Percentiles rank a stretch among this genome's conserved stretches.
Conservation (phyloP, 2,888 invertebrate species). For the Mesorhabditis belari region DNA sequence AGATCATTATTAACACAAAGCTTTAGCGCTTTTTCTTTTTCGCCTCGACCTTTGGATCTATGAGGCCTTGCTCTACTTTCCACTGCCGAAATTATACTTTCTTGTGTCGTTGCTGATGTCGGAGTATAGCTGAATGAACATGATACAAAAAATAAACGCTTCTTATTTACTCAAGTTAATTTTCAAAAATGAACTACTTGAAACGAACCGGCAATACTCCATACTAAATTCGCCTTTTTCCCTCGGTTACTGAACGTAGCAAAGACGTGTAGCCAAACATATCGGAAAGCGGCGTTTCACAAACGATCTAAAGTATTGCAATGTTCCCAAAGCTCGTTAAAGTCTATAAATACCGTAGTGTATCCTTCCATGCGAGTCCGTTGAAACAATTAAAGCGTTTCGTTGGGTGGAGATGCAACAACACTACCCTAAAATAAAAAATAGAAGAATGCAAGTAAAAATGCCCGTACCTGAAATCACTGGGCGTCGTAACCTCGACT, state of each 20-base stretch:
- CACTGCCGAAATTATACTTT: slow-evolving; percentile 31
- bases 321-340: slow-evolving; percentile 1
- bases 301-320: neutral
- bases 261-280: slow-evolving; percentile 98
- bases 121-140: slow-evolving; percentile 32
- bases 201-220: slow-evolving; percentile 69
- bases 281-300: slow-evolving; percentile 81
- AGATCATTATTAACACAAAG: too few relatives aligned
- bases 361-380: slow-evolving; percentile 73
- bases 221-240: slow-evolving; percentile 97
- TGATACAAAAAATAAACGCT: neutral
- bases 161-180: neutral
- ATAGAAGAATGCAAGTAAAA: neutral
- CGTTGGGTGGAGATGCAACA: slow-evolving; percentile 75
- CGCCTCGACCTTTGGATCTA: slow-evolving; percentile 41
- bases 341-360: slow-evolving; percentile 27
- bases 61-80: slow-evolving; percentile 42
- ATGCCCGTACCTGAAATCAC: slow-evolving; percentile 74
- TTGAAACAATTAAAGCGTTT: slow-evolving; percentile 76
- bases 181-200: neutral
- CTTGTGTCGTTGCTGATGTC: slow-evolving; percentile 36
- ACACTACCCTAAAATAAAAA: slow-evolving; percentile 56
- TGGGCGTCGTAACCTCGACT: slow-evolving; percentile 81
- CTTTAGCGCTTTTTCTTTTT: slow-evolving; percentile 36
- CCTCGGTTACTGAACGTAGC: slow-evolving; percentile 84